phyloP scores from a whole-genome alignment of 2,888 invertebrate genomes.

The Bembecia ichneumoniformis region DNA sequence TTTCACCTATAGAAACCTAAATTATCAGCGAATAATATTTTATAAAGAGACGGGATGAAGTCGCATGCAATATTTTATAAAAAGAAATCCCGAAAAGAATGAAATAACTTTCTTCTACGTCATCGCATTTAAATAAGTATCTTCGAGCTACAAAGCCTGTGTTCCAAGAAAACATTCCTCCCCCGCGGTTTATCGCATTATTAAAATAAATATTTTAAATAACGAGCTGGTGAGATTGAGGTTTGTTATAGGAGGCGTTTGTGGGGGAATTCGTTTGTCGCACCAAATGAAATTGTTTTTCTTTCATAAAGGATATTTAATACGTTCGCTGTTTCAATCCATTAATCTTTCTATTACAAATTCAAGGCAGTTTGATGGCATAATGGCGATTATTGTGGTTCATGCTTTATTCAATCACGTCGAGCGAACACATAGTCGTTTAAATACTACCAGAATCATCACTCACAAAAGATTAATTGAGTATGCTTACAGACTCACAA shows the following conservation, averaged over 20 bases:
- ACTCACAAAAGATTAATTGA: too few relatives aligned
- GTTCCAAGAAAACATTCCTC: constrained; percentile 17
- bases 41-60: too few relatives aligned
- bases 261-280: constrained; percentile 22
- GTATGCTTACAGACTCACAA: too few relatives aligned
- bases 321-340: neutral
- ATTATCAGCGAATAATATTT: too few relatives aligned
- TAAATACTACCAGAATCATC: too few relatives aligned
- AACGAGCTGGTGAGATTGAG: constrained; percentile 30
- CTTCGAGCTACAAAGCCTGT: constrained; percentile 18
- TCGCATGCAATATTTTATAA: too few relatives aligned
- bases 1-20: too few relatives aligned
- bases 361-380: too few relatives aligned
- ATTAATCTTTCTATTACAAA: too few relatives aligned
- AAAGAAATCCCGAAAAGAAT: neutral
- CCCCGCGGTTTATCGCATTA: constrained; percentile 24
- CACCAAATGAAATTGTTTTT: constrained; percentile 24
- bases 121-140: constrained; percentile 18
- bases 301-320: constrained; percentile 21
- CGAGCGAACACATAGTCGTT: too few relatives aligned
- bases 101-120: constrained; percentile 3
- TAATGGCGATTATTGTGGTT: too few relatives aligned
- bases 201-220: constrained; percentile 39
- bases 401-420: too few relatives aligned
- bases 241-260: constrained; percentile 19